Evolutionary conservation across 2,888 invertebrate species (phyloP).

Genomic region (Argyra leucocephala): DNA sequence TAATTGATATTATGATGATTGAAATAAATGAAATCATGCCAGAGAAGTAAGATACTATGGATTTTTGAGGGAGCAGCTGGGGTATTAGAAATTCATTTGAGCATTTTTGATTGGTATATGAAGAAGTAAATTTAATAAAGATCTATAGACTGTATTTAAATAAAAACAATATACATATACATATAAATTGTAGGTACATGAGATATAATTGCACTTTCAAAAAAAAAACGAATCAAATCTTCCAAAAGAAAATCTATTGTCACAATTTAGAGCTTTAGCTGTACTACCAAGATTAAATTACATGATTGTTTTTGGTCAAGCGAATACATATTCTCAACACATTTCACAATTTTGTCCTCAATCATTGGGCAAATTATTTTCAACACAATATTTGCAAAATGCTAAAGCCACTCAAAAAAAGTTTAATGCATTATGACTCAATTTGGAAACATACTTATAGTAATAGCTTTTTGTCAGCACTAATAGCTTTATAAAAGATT

Average conservation of each 20-base stretch:
- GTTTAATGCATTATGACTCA: no score
- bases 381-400: constrained; percentile 86
- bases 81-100: constrained; percentile 71
- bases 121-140: constrained; percentile 94
- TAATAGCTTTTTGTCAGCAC: no score
- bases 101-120: constrained; percentile 96
- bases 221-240: constrained; percentile 84
- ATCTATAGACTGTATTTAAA: constrained; percentile 82
- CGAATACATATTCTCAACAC: constrained; percentile 88
- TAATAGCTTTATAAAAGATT: no score
- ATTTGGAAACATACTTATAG: no score
- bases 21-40: constrained; percentile 85
- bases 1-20: constrained; percentile 94
- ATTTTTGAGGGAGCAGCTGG: constrained; percentile 81
- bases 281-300: constrained; percentile 85
- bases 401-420: constrained; percentile 55
- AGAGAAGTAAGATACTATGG: constrained; percentile 80
- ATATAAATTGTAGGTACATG: constrained; percentile 45
- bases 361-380: constrained; percentile 90
- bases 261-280: constrained; percentile 84
- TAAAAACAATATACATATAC: constrained; percentile 62
- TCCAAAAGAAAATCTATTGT: constrained; percentile 91
- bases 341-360: constrained; percentile 95
- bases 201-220: constrained; percentile 80
- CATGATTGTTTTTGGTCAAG: constrained; percentile 88